Percentiles rank a stretch among this genome's conserved stretches.
Evolutionary conservation across 2,113 vertebrate species (phyloP).

Genomic region (Hemicordylus capensis): DNA sequence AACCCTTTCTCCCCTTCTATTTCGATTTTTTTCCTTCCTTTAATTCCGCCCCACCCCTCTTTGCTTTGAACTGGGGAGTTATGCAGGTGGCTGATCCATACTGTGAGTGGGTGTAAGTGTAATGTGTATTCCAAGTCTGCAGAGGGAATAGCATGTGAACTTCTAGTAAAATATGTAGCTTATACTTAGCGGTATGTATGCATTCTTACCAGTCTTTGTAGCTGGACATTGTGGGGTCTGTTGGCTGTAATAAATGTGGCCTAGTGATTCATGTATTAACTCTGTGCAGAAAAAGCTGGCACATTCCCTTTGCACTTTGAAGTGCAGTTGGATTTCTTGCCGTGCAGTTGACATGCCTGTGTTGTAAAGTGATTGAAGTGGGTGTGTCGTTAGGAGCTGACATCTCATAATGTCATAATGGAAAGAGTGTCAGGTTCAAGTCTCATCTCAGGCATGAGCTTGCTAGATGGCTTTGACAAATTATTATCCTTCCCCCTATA

Average conservation of each 20-base stretch:
- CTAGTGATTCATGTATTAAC: not conserved
- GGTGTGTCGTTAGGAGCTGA: too few species aligned
- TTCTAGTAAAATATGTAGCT: accelerated
- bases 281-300: not conserved
- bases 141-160: not conserved
- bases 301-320: too few species aligned
- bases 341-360: too few species aligned
- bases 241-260: not conserved
- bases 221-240: not conserved
- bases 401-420: too few species aligned
- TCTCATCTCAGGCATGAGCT: too few species aligned
- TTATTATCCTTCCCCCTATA: not conserved
- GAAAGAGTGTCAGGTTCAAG: too few species aligned
- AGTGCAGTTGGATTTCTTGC: too few species aligned
- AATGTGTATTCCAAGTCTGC: accelerated
- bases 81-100: not conserved
- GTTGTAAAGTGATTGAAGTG: too few species aligned
- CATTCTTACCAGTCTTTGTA: not conserved
- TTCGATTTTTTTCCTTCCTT: not conserved
- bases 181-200: accelerated
- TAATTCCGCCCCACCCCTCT: too few species aligned
- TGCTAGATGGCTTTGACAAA: not conserved
- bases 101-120: accelerated
- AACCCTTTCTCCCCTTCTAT: not conserved
- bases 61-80: not conserved